These are phyloP conservation scores for Parazoanthus atlanticus DNA, from an alignment of 92 coral and sea anemone species.

Conservation along the genomic window DNA sequence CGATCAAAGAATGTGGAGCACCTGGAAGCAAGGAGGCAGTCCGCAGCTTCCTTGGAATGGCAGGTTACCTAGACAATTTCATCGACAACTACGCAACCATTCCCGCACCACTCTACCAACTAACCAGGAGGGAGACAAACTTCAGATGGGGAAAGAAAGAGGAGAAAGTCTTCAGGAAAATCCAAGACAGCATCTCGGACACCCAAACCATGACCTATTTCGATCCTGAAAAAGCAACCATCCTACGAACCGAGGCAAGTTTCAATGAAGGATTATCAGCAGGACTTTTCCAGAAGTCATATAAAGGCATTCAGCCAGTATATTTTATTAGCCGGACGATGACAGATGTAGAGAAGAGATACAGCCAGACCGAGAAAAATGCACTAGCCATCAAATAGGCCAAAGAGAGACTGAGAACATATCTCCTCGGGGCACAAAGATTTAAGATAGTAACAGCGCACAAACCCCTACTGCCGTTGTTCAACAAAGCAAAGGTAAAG, in stretches of 20 bases:
- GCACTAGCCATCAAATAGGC: conserved; percentile 64
- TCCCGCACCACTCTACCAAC: conserved; percentile 52
- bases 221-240: conserved; percentile 53
- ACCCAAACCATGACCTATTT: conserved; percentile 59
- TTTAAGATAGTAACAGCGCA: conserved; percentile 59
- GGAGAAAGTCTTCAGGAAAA: conserved; percentile 42
- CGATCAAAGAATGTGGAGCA: conserved; percentile 51
- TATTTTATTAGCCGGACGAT: conserved; percentile 70
- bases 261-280: conserved; percentile 61
- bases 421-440: conserved; percentile 66
- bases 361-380: conserved; percentile 72
- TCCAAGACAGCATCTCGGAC: conserved; percentile 57
- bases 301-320: conserved; percentile 56
- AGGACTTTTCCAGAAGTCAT: conserved; percentile 64
- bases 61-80: conserved; percentile 55
- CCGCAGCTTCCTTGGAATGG: conserved; percentile 70
- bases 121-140: conserved; percentile 63
- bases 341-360: conserved; percentile 58
- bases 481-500: conserved; percentile 64
- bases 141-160: conserved; percentile 57
- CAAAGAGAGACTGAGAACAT: conserved; percentile 64
- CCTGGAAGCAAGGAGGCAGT: conserved; percentile 63
- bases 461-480: conserved; percentile 54
- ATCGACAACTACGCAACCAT: conserved; percentile 26
- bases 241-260: conserved; percentile 64